Base-by-base conservation (phyloP, 2,888 invertebrate genomes). In the Thecophora atra region DNA sequence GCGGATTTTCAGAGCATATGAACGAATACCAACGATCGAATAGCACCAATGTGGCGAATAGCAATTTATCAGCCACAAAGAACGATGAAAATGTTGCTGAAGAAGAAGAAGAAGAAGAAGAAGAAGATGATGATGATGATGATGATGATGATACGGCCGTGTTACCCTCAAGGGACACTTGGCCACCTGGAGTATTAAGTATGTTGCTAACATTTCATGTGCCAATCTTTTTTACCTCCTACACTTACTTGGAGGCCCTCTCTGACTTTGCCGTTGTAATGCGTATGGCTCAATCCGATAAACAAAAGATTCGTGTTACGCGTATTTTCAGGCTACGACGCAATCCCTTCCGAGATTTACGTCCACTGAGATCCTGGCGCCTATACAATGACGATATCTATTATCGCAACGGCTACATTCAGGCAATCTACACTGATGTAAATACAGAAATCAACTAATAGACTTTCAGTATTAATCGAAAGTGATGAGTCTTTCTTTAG, bases 171-270 rank as follows among this genome's bases (percentile, higher is more conserved):
- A 30, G 26, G 3, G 76, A 74, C 68, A 75, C 73, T 26, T 79
- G 79, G 76, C 66, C 72, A 30, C 15, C 42, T 1, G 83, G 81
- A 11, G 76, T 85, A 5, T 4, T 68, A 0, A 74, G 77, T 24
- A 72, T 81, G 11, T 70, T 83, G 17, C 72, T 76, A n/a, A 76
- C 77, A 4, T 79, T 79, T 28, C 75, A 78, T 8, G 75, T 79
- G 2, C 84, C 83, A 15, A 81, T 85, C 63, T 75, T 83, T 8
- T 82, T 82, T 66, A 85, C 84, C 0, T 85, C 85, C 7, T 77
- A 76, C 28, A 82, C 82, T 2, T 73, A 70, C 42, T 28, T 75
- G 26, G 81, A 82, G 63, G 77, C 82, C 0, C 73, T 75, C 26
- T 78, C 79, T 15, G 82, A 85, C 73, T 79, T 79, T 21, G 75